These are phyloP conservation scores for Aphelinus atriplicis DNA, from an alignment of 1,140 invertebrate genomes.

Conservation along the genomic window DNA sequence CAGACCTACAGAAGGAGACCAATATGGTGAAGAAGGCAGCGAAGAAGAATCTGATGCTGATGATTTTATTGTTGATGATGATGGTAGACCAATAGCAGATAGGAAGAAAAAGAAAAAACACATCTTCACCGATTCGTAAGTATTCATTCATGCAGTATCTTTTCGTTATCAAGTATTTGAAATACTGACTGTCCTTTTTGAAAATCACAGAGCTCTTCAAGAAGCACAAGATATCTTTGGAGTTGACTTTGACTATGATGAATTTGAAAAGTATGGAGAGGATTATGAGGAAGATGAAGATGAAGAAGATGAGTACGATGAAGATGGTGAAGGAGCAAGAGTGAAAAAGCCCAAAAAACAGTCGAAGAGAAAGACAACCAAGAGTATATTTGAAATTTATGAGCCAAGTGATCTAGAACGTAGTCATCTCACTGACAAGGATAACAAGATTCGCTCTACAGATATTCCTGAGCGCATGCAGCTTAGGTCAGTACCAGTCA, in stretches of 20 bases:
- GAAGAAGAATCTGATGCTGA: conserved; percentile 89
- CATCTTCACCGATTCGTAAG: conserved; percentile 91
- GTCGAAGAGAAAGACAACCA: conserved; percentile 81
- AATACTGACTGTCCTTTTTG: conserved; percentile 21
- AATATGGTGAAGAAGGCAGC: conserved; percentile 80
- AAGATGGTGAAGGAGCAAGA: conserved; percentile 72
- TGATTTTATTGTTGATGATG: conserved; percentile 98
- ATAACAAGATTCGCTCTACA: conserved; percentile 90
- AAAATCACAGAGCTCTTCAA: conserved; percentile 81
- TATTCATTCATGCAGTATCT: conserved; percentile 38
- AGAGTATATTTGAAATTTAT: conserved; percentile 95
- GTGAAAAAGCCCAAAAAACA: conserved; percentile 75
- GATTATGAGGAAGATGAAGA: conserved; percentile 77
- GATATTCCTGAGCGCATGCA: conserved; percentile 95
- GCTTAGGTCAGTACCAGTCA: conserved; percentile 87
- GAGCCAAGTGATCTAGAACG: conserved; percentile 97
- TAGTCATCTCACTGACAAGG: conserved; percentile 93
- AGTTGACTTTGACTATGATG: conserved; percentile 97
- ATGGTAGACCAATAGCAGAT: conserved; percentile 89
- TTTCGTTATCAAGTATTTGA: conserved; percentile 29
- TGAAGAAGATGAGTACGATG: conserved; percentile 80
- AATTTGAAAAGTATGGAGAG: conserved; percentile 90
- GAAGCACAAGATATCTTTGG: conserved; percentile 99
- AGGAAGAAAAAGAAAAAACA: conserved; percentile 87
- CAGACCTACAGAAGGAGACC: conserved; percentile 69